phyloP scores from a whole-genome alignment of 2,888 invertebrate species.

The Sisyra terminalis region DNA sequence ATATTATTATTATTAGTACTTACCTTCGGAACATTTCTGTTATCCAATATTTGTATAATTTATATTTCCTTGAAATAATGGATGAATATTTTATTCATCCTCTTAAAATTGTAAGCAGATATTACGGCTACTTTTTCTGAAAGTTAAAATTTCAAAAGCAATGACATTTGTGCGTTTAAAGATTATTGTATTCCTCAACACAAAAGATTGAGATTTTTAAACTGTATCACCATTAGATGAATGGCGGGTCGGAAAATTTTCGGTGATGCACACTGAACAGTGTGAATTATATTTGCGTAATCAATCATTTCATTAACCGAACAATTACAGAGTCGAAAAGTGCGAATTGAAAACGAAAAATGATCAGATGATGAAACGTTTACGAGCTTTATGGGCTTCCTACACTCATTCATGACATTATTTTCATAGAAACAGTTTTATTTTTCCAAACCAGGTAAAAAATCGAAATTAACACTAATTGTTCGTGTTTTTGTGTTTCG shows the following conservation, averaged over 20 bases:
- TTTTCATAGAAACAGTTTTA: slow-evolving; percentile 19
- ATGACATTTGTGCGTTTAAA: too few relatives aligned
- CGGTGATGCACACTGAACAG: neutral
- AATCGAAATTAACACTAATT: slow-evolving; percentile 17
- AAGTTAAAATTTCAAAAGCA: too few relatives aligned
- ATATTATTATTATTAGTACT: too few relatives aligned
- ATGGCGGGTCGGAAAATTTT: neutral
- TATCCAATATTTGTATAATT: too few relatives aligned
- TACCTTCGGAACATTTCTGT: too few relatives aligned
- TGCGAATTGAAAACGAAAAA: slow-evolving; percentile 42
- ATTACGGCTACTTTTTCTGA: too few relatives aligned
- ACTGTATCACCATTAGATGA: too few relatives aligned
- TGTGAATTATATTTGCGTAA: neutral
- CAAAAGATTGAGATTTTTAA: too few relatives aligned
- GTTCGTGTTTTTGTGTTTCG: slow-evolving; percentile 26
- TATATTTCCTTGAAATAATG: too few relatives aligned
- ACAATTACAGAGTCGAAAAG: slow-evolving; percentile 39
- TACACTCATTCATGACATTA: slow-evolving; percentile 28
- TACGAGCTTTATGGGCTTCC: slow-evolving; percentile 40
- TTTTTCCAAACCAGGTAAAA: slow-evolving; percentile 29
- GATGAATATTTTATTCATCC: too few relatives aligned
- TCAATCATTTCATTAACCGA: neutral
- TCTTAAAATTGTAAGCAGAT: too few relatives aligned
- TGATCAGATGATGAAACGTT: slow-evolving; percentile 40
- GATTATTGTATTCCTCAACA: too few relatives aligned